Percentiles rank a stretch among this genome's conserved stretches.
phyloP scores from a whole-genome alignment of 2,113 vertebrate species.

The Larimichthys polyactis region DNA sequence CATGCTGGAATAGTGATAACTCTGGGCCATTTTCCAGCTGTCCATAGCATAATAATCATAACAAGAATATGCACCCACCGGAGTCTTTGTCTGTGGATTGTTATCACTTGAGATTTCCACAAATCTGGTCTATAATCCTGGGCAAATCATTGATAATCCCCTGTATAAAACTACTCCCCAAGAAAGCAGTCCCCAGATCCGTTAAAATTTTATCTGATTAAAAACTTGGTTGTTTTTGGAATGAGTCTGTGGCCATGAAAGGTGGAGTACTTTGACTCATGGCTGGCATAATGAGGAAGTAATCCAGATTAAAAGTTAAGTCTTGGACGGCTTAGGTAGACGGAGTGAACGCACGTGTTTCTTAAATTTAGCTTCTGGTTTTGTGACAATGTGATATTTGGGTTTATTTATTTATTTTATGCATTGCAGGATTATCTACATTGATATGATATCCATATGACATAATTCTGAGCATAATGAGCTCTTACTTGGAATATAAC shows the following conservation, averaged over 20 bases:
- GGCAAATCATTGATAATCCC: conserved; percentile 62
- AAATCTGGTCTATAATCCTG: conserved; percentile 60
- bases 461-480: conserved; percentile 18
- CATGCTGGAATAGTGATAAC: conserved; percentile 52
- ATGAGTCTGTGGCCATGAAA: not conserved
- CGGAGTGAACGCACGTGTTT: not conserved
- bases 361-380: not conserved
- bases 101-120: conserved; percentile 53
- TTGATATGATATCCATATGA: not conserved
- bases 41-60: conserved; percentile 56
- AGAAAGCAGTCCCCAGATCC: conserved; percentile 37
- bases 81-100: conserved; percentile 57
- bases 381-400: not conserved
- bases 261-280: not conserved
- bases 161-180: conserved; percentile 47
- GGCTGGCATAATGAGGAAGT: conserved; percentile 20
- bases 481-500: conserved; percentile 7
- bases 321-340: not conserved
- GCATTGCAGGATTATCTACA: not conserved
- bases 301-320: conserved; percentile 23
- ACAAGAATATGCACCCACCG: conserved; percentile 36
- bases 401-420: not conserved
- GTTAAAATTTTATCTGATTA: conserved; percentile 42
- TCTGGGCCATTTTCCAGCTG: conserved; percentile 60
- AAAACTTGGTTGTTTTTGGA: conserved; percentile 40